A percentile compares a stretch with the other conserved stretches of the same genome.
These are phyloP conservation scores for Dynastes hyllus DNA, from an alignment of 2,888 invertebrate species.

Conservation along the genomic window DNA sequence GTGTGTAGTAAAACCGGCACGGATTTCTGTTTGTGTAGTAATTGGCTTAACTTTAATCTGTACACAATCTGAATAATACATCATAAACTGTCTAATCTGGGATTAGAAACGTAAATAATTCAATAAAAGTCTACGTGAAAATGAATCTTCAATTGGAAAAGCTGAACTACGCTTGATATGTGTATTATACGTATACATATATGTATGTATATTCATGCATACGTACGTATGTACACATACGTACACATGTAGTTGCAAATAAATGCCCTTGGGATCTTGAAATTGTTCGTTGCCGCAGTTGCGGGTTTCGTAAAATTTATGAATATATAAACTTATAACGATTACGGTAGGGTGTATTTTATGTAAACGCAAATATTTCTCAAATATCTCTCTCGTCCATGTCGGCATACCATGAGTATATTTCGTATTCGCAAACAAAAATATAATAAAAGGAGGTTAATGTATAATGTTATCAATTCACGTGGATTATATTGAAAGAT, in stretches of 20 bases:
- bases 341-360: constrained; percentile 26
- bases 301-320: constrained; percentile 30
- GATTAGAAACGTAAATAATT: constrained; percentile 31
- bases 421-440: too few relatives aligned
- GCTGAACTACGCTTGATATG: constrained; percentile 26
- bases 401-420: not conserved
- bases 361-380: not conserved
- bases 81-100: constrained; percentile 16
- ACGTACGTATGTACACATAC: too few relatives aligned
- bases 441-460: too few relatives aligned
- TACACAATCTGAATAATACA: constrained; percentile 11
- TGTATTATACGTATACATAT: not conserved
- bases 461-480: too few relatives aligned
- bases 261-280: constrained; percentile 24
- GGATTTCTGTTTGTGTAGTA: constrained; percentile 6
- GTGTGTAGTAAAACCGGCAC: not conserved
- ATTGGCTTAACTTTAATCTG: constrained; percentile 20
- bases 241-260: constrained; percentile 6
- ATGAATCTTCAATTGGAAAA: constrained; percentile 16
- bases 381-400: constrained; percentile 4
- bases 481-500: too few relatives aligned
- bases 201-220: too few relatives aligned
- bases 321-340: constrained; percentile 34
- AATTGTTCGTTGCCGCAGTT: constrained; percentile 25
- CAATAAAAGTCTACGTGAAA: constrained; percentile 28